These are phyloP conservation scores for Orchestes rusci DNA, from an alignment of 2,888 invertebrate genomes.

Conservation along the genomic window DNA sequence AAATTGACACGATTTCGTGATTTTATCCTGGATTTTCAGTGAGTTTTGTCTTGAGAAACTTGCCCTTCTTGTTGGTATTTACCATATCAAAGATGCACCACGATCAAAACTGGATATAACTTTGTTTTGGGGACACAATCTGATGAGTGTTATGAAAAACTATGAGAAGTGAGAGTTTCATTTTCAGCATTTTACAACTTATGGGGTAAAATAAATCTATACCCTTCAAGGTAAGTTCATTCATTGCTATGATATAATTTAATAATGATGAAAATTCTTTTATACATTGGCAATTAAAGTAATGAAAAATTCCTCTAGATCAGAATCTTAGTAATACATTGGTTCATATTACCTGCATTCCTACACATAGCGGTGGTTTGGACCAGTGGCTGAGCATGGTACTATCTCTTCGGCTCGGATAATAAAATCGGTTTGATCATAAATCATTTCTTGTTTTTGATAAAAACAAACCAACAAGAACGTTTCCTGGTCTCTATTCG, in stretches of 20 bases:
- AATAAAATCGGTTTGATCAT: slow-evolving; percentile 5
- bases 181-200: slow-evolving; percentile 16
- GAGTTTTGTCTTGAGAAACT: slow-evolving; percentile 2
- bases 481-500: too few relatives aligned
- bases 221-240: slow-evolving; percentile 21
- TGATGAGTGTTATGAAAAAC: slow-evolving; percentile 21
- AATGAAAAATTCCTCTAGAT: too few relatives aligned
- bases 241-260: not conserved
- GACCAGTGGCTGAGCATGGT: slow-evolving; percentile 16
- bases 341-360: slow-evolving; percentile 21
- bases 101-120: slow-evolving; percentile 23
- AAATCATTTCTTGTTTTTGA: too few relatives aligned
- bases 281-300: slow-evolving; percentile 1
- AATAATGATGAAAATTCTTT: too few relatives aligned
- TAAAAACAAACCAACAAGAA: too few relatives aligned
- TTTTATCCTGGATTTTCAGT: too few relatives aligned
- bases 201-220: slow-evolving; percentile 21
- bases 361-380: slow-evolving; percentile 21
- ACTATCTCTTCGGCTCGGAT: slow-evolving; percentile 6
- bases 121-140: slow-evolving; percentile 14
- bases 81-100: slow-evolving; percentile 24
- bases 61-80: slow-evolving; percentile 17
- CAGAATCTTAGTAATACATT: too few relatives aligned
- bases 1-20: too few relatives aligned
- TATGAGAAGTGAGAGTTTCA: slow-evolving; percentile 15